phyloP scores from a whole-genome alignment of 2,797 vertebrate genomes.

The Lutjanus argentimaculatus region DNA sequence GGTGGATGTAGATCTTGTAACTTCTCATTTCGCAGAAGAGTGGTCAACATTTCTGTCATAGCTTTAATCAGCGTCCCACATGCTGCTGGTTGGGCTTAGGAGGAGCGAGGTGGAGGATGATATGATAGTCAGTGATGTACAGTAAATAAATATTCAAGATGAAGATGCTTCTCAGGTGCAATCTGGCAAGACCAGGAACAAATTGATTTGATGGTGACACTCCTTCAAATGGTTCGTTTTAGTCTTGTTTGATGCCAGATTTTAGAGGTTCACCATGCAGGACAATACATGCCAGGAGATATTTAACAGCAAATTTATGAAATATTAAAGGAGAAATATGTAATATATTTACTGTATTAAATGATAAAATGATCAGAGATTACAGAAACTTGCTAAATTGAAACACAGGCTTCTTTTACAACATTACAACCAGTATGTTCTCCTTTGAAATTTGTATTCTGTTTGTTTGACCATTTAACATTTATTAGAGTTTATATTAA shows the following conservation, averaged over 20 bases:
- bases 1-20: constrained; percentile 63
- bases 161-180: constrained; percentile 35
- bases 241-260: constrained; percentile 12
- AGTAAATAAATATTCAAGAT: constrained; percentile 67
- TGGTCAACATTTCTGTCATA: constrained; percentile 51
- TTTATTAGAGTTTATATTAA: no score
- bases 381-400: no score
- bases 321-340: neutral
- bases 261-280: constrained; percentile 14
- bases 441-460: no score
- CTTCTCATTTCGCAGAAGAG: constrained; percentile 83
- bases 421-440: no score
- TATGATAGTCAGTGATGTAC: constrained; percentile 58
- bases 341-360: no score
- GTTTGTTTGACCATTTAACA: no score
- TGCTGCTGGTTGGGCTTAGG: constrained; percentile 36
- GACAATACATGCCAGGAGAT: neutral
- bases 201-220: constrained; percentile 49
- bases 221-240: constrained; percentile 16
- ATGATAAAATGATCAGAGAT: no score
- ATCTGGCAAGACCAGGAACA: constrained; percentile 39
- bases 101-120: constrained; percentile 19
- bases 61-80: constrained; percentile 72
- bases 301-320: neutral
- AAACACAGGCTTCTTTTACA: no score